phyloP scores from a whole-genome alignment of 2,797 vertebrate species.

The Yasuhikotakia modesta region DNA sequence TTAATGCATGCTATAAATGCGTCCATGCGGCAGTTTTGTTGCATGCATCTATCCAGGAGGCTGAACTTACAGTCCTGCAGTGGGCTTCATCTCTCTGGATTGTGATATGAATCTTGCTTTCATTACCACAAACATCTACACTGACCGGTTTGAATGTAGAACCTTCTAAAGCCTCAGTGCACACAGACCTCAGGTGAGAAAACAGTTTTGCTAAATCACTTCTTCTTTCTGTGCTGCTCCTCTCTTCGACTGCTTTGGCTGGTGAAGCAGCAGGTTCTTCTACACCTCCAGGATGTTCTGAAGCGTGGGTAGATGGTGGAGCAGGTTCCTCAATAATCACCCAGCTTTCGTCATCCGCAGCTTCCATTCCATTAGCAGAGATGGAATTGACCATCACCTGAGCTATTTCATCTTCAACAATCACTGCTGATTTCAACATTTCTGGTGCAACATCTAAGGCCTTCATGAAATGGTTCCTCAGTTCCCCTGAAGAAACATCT shows the following conservation, averaged over 20 bases:
- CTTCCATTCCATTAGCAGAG: background rate
- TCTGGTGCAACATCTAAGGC: background rate
- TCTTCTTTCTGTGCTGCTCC: background rate
- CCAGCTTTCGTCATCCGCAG: slow-evolving; percentile 30
- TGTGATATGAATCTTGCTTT: slow-evolving; percentile 46
- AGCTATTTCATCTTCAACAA: background rate
- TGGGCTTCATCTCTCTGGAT: slow-evolving; percentile 31
- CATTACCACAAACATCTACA: slow-evolving; percentile 34
- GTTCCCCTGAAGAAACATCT: background rate
- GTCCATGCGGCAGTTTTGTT: slow-evolving; percentile 1
- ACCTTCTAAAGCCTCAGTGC: slow-evolving; percentile 49
- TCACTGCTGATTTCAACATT: background rate
- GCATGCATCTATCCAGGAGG: background rate
- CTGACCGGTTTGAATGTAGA: slow-evolving; percentile 34
- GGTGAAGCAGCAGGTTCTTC: background rate
- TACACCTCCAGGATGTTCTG: background rate
- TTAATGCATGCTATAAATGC: no score
- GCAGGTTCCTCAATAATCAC: slow-evolving; percentile 26
- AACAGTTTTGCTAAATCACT: slow-evolving; percentile 31
- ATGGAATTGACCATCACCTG: background rate
- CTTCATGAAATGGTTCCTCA: background rate
- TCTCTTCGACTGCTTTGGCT: background rate
- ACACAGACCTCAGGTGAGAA: slow-evolving; percentile 49
- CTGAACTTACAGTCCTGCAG: slow-evolving; percentile 13
- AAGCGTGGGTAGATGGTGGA: background rate